A percentile compares a stretch with the other conserved stretches of the same genome.
These are phyloP conservation scores for Etheostoma nigrum DNA, from an alignment of 2,797 vertebrate genomes.

Conservation along the genomic window DNA sequence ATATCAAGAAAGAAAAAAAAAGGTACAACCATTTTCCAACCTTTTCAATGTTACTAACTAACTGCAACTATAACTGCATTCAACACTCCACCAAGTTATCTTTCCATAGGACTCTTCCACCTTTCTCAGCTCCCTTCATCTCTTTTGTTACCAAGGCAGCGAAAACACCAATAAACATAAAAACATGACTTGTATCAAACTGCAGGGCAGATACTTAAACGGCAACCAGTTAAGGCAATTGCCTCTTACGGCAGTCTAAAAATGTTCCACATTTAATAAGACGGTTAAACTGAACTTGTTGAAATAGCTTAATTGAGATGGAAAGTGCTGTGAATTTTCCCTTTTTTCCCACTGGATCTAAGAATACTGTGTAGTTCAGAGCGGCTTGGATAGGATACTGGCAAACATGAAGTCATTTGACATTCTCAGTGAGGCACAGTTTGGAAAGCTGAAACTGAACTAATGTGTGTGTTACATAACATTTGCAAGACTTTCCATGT, in stretches of 20 bases:
- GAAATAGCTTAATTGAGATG: constrained; percentile 41
- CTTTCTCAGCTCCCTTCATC: constrained; percentile 32
- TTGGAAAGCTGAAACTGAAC: constrained; percentile 50
- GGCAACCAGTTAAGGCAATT: constrained; percentile 32
- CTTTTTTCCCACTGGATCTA: constrained; percentile 45
- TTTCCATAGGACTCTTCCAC: constrained; percentile 17
- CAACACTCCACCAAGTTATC: constrained; percentile 7
- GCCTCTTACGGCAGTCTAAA: constrained; percentile 32
- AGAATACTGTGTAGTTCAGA: constrained; percentile 42
- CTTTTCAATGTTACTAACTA: constrained; percentile 5
- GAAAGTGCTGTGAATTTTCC: constrained; percentile 11
- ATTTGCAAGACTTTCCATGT: constrained; percentile 57
- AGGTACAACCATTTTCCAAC: constrained; percentile 48
- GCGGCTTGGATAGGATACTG: constrained; percentile 53
- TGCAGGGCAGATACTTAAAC: constrained; percentile 31
- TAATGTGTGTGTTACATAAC: constrained; percentile 57
- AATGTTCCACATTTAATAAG: constrained; percentile 40
- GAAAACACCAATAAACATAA: constrained; percentile 48
- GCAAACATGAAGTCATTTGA: constrained; percentile 68
- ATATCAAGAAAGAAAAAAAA: constrained; percentile 42
- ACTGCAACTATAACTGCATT: constrained; percentile 12
- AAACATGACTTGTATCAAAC: constrained; percentile 56
- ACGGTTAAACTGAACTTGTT: constrained; percentile 36
- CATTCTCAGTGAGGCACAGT: constrained; percentile 57
- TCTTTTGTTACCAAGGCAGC: constrained; percentile 66